Evolutionary conservation across 2,113 vertebrate genomes (phyloP).

Genomic region (Gyps fulvus): DNA sequence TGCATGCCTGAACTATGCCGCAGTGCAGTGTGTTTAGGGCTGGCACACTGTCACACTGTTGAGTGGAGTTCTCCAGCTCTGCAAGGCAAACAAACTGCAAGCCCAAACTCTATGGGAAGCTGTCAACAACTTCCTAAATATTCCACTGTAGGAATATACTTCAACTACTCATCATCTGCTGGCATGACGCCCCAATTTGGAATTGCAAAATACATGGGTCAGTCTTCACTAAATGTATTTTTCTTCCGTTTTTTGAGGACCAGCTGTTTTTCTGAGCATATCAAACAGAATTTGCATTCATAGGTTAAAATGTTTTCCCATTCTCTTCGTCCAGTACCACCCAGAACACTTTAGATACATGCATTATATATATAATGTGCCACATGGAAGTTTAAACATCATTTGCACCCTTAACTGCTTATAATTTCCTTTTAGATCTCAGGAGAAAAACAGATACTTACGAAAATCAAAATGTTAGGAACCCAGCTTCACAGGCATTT

Average conservation of each 20-base stretch:
- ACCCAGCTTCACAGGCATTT: background rate
- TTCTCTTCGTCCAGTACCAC: background rate
- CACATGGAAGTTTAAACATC: background rate
- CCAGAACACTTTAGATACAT: background rate
- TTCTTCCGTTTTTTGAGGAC: background rate
- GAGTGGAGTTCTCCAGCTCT: background rate
- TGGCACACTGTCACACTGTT: background rate
- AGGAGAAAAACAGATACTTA: background rate
- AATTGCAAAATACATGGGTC: background rate
- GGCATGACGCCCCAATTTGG: background rate
- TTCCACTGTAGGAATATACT: background rate
- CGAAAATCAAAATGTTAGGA: background rate
- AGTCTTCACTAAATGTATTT: background rate
- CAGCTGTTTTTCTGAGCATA: background rate
- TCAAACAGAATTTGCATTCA: background rate
- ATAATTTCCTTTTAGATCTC: background rate
- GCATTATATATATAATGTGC: background rate
- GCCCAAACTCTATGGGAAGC: background rate
- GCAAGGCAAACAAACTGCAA: background rate
- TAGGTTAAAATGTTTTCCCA: background rate
- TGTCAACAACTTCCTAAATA: background rate
- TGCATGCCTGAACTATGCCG: rapidly evolving
- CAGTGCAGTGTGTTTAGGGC: background rate
- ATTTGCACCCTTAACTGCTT: background rate
- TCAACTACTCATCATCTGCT: background rate